Percentiles rank a stretch among this genome's conserved stretches.
Evolutionary conservation across 2,113 vertebrate species (phyloP).

Genomic region (Phalacrocorax brasilianus): DNA sequence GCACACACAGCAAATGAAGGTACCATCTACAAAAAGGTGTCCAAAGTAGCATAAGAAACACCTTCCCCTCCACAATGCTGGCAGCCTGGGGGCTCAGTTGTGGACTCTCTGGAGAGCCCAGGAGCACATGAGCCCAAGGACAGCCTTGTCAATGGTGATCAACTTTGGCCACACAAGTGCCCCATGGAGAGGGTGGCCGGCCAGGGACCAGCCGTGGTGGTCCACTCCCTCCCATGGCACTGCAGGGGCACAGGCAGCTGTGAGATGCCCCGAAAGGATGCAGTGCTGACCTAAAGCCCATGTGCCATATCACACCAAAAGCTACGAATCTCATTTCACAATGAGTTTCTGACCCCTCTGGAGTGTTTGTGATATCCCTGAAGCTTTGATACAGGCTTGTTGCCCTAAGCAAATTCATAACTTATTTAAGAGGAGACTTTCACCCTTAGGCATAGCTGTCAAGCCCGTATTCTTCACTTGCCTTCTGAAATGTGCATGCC

Average conservation of each 20-base stretch:
- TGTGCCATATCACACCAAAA: neutral
- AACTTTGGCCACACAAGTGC: fast-evolving
- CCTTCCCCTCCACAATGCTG: neutral
- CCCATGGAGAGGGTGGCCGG: neutral
- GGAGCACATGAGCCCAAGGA: fast-evolving
- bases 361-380: neutral
- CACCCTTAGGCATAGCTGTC: slow-evolving; percentile 59
- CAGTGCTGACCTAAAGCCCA: neutral
- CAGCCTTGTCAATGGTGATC: neutral
- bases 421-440: slow-evolving; percentile 41
- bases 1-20: neutral
- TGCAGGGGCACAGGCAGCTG: neutral
- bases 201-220: fast-evolving
- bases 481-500: neutral
- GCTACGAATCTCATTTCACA: neutral
- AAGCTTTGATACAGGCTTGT: slow-evolving; percentile 10
- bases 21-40: neutral
- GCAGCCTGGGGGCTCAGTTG: neutral
- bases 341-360: neutral
- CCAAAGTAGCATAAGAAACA: neutral
- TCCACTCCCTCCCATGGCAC: fast-evolving
- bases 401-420: slow-evolving; percentile 48
- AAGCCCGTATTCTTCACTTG: neutral
- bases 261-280: neutral
- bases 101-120: neutral